phyloP scores from a whole-genome alignment of 2,888 invertebrate species.

The Campoletis raptor region DNA sequence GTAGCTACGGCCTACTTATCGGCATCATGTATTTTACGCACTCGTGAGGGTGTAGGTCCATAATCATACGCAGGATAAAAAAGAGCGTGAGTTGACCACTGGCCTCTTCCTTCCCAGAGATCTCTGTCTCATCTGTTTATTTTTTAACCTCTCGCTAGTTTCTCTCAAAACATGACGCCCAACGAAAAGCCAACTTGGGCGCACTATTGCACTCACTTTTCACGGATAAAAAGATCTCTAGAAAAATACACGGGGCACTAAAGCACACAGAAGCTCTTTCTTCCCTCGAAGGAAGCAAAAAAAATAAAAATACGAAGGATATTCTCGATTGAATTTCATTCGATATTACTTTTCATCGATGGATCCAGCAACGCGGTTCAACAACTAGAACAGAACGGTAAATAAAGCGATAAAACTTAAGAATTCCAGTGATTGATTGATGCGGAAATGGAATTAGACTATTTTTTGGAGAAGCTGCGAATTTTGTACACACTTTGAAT shows the following conservation, averaged over 20 bases:
- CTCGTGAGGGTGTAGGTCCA: not conserved
- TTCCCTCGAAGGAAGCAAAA: not conserved
- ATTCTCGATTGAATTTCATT: not conserved
- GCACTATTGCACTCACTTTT: constrained; percentile 20
- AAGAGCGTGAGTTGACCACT: constrained; percentile 30
- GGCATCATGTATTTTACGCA: constrained; percentile 30
- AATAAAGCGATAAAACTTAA: not conserved
- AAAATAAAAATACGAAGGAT: not conserved
- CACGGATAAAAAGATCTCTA: not conserved
- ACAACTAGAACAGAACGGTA: not conserved
- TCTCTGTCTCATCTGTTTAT: constrained; percentile 3
- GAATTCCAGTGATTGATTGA: not conserved
- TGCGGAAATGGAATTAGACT: not conserved
- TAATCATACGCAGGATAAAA: constrained; percentile 4
- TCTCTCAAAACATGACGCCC: not conserved
- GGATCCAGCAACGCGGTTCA: not conserved
- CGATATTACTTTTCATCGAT: not conserved
- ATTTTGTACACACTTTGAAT: not conserved
- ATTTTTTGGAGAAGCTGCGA: too few relatives aligned
- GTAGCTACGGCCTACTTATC: constrained; percentile 62
- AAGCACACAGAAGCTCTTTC: not conserved
- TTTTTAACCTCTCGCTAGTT: not conserved
- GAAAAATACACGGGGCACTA: not conserved
- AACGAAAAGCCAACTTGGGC: not conserved
- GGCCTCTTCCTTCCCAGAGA: constrained; percentile 9